phyloP scores from a whole-genome alignment of 2,113 vertebrate genomes.

The Chaetodon trifascialis region DNA sequence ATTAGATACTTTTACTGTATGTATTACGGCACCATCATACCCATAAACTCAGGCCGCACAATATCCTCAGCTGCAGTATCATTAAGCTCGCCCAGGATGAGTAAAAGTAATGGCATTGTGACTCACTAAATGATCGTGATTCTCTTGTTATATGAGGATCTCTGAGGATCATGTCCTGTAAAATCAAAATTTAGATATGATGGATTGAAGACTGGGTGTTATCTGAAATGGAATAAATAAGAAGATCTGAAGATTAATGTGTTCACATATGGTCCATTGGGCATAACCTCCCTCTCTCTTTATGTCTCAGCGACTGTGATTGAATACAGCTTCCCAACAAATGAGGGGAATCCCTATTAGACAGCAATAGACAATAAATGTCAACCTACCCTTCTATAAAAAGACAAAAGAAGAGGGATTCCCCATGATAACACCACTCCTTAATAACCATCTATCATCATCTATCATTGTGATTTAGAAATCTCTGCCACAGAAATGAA shows the following conservation, averaged over 20 bases:
- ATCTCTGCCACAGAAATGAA: background rate
- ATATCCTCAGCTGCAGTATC: conserved; percentile 5
- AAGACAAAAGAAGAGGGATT: conserved; percentile 45
- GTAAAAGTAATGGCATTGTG: conserved; percentile 2
- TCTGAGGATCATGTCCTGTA: background rate
- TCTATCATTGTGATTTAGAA: conserved; percentile 5
- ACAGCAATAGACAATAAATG: conserved; percentile 50
- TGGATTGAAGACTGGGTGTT: conserved; percentile 3
- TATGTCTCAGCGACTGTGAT: conserved; percentile 43
- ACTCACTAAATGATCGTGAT: conserved; percentile 8
- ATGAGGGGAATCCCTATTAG: conserved; percentile 59
- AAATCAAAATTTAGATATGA: conserved; percentile 12
- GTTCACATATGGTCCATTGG: conserved; percentile 36
- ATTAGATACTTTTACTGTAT: too few relatives aligned
- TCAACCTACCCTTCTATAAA: conserved; percentile 17
- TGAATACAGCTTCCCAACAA: conserved; percentile 49
- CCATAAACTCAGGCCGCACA: background rate
- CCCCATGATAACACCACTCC: conserved; percentile 10
- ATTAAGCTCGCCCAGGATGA: conserved; percentile 4
- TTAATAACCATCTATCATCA: conserved; percentile 14
- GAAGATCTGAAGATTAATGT: conserved; percentile 41
- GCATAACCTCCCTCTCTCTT: conserved; percentile 31
- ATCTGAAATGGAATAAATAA: conserved; percentile 33
- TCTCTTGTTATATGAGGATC: background rate
- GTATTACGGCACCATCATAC: background rate